Evolutionary conservation across 2,888 invertebrate species (phyloP).

Genomic region (Polylopha cassiicola): DNA sequence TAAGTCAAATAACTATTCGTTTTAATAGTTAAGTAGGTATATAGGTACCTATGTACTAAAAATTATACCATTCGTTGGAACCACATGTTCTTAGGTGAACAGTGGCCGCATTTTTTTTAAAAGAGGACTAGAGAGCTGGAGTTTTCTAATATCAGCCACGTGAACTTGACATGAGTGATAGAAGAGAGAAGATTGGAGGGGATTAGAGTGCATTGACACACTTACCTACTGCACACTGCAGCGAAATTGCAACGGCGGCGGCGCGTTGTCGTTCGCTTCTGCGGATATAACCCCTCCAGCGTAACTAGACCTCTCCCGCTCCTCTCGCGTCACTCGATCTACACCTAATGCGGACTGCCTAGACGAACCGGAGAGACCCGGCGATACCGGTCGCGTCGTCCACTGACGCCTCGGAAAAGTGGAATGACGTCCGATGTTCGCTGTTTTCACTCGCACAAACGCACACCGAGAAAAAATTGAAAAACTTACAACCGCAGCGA

Average conservation of each 20-base stretch:
- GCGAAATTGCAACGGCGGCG: constrained; percentile 63
- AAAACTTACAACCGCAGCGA: constrained; percentile 43
- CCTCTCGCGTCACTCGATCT: constrained; percentile 28
- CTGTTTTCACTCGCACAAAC: constrained; percentile 70
- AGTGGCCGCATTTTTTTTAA: no score
- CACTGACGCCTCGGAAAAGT: constrained; percentile 72
- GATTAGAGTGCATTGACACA: constrained; percentile 73
- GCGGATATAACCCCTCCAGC: constrained; percentile 51
- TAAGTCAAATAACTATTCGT: no score
- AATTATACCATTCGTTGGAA: no score
- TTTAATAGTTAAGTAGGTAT: no score
- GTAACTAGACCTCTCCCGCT: constrained; percentile 42
- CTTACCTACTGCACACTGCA: constrained; percentile 73
- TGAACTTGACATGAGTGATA: constrained; percentile 69
- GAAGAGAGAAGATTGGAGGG: constrained; percentile 59
- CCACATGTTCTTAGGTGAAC: no score
- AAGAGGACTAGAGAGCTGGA: no score
- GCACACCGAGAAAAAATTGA: constrained; percentile 62
- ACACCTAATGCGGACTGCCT: constrained; percentile 31
- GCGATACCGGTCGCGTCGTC: constrained; percentile 46
- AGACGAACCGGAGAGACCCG: constrained; percentile 40
- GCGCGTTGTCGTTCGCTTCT: constrained; percentile 52
- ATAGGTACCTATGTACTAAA: no score
- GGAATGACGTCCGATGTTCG: constrained; percentile 72
- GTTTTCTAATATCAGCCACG: constrained; percentile 9